Base-by-base conservation (phyloP, 2,888 invertebrate genomes). In the Eurytoma californica region DNA sequence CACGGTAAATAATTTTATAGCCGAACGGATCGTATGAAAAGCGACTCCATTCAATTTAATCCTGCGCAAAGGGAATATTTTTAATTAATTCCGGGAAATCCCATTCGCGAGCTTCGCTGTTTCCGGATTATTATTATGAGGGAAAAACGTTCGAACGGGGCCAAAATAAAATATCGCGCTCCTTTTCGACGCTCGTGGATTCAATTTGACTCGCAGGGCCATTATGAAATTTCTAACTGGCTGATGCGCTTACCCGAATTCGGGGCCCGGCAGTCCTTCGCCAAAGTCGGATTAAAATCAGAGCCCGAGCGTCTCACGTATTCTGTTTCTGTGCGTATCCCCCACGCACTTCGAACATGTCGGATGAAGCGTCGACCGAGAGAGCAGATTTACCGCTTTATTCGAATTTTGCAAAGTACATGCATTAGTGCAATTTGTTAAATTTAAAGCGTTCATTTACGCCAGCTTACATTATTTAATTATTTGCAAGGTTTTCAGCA, bases 171-270 rank as follows among this genome's bases (percentile, higher is more conserved):
- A 72, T 61, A 72, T 72, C 51, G 30, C 24, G 49, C 61, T 28
- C 24, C 51, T 47, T 61, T n/a, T 72, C 72, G 61, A 72, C 47
- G 63, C 47, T 12, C 13, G n/a, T n/a, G 63, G 55, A 65, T 73
- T 73, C 65, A 73, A 65, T 73, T 73, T 73, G 39, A 39, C 65
- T 69, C 72, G 20, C 3, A 78, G 70, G 75, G 65, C 81, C 82
- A 77, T 83, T 84, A 82, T 83, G 84, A 84, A 84, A 84, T 86
- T 86, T 82, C 81, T 77, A 82, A 84, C 84, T 84, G 84, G 84
- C 83, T 83, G 84, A 84, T 85, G 84, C 82, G 83, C 81, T 83
- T 83, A 84, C 82, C 82, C 82, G 79, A 82, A 14, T 69, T 20
- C 39, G 72, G 61, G 30, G 47, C 4, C 65, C 30, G 16, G 39